A percentile compares a stretch with the other conserved stretches of the same genome.
Conservation (phyloP, 92 coral and sea anemone species). For the Porites lobata region DNA sequence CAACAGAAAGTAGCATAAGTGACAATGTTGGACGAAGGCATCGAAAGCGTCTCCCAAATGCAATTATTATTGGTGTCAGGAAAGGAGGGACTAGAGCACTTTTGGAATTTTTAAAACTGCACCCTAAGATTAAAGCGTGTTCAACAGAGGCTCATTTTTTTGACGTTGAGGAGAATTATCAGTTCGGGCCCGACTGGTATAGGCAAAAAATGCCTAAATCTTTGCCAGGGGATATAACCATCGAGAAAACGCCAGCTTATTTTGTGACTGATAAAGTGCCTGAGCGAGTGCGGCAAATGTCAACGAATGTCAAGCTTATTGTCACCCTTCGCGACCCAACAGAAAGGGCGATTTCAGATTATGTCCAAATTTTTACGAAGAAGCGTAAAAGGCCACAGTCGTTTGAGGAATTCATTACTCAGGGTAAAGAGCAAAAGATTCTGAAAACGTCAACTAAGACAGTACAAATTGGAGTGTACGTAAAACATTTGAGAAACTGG, state of each 20-base stretch:
- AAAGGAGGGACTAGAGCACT: constrained; percentile 77
- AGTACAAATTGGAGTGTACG: constrained; percentile 61
- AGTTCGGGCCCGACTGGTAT: constrained; percentile 80
- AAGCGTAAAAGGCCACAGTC: constrained; percentile 28
- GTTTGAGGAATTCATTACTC: constrained; percentile 62
- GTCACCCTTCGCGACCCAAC: constrained; percentile 86
- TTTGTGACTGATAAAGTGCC: constrained; percentile 84
- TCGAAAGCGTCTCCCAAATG: constrained; percentile 58
- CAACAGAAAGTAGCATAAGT: background rate
- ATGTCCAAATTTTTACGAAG: constrained; percentile 57
- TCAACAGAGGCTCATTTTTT: constrained; percentile 78
- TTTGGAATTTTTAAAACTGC: constrained; percentile 63
- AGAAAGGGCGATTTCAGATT: constrained; percentile 86
- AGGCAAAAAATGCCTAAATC: constrained; percentile 77
- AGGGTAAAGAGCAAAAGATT: constrained; percentile 29
- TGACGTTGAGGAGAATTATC: constrained; percentile 67
- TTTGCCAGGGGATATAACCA: constrained; percentile 49
- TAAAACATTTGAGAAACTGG: constrained; percentile 69
- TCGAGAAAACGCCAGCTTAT: constrained; percentile 92
- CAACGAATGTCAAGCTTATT: constrained; percentile 68
- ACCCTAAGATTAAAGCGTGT: constrained; percentile 62
- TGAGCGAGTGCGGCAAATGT: constrained; percentile 70
- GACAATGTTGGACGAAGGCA: background rate
- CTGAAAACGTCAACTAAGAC: constrained; percentile 36
- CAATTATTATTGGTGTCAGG: constrained; percentile 67